These are phyloP conservation scores for Microctonus brassicae DNA, from an alignment of 2,888 invertebrate species.

Conservation along the genomic window DNA sequence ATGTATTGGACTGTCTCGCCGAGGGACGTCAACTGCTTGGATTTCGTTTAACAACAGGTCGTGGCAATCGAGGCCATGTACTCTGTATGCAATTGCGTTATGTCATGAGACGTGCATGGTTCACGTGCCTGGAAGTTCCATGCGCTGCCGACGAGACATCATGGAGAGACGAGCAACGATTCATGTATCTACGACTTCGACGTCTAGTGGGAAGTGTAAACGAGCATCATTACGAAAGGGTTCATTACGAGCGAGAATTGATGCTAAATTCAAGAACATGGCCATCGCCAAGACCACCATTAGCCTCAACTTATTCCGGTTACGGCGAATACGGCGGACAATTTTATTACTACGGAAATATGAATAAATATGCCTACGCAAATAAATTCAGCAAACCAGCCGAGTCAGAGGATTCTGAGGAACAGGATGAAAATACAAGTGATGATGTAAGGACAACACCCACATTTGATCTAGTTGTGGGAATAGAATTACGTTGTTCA, in stretches of 20 bases:
- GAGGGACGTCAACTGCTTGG: constrained; percentile 60
- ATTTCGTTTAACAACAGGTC: constrained; percentile 53
- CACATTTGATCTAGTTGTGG: constrained; percentile 56
- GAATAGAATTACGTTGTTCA: constrained; percentile 61
- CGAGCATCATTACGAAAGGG: constrained; percentile 57
- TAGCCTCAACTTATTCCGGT: constrained; percentile 63
- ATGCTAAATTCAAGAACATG: constrained; percentile 42
- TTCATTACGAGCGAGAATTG: constrained; percentile 57
- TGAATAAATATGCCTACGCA: constrained; percentile 64
- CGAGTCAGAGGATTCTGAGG: constrained; percentile 20
- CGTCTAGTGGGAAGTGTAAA: constrained; percentile 63
- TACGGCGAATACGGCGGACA: constrained; percentile 64
- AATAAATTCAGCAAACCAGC: constrained; percentile 53
- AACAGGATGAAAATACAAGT: constrained; percentile 22
- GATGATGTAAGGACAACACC: constrained; percentile 38
- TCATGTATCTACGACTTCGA: constrained; percentile 65
- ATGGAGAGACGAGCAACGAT: constrained; percentile 64
- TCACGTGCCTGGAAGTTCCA: constrained; percentile 60
- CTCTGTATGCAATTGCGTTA: constrained; percentile 63
- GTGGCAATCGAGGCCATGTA: constrained; percentile 38
- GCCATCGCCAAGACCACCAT: constrained; percentile 45
- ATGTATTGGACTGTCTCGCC: constrained; percentile 62
- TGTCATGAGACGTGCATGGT: constrained; percentile 63
- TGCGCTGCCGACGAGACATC: constrained; percentile 54
- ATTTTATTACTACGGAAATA: constrained; percentile 66